Percentiles rank a stretch among this genome's conserved stretches.
phyloP scores from a whole-genome alignment of 1,140 invertebrate species.

The Caligus rogercresseyi region DNA sequence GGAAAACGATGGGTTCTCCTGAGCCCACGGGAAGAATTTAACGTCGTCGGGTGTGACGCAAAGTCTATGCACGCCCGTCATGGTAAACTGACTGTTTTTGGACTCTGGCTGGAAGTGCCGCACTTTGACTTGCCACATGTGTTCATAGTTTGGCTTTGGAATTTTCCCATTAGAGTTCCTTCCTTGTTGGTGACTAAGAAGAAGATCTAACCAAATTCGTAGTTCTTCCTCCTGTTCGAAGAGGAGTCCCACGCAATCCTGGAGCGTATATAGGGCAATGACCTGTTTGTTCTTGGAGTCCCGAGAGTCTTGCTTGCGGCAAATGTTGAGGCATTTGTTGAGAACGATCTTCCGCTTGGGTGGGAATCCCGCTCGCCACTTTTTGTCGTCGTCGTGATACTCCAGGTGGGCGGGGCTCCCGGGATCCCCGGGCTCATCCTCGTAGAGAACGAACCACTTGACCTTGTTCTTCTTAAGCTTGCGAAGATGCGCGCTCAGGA shows the following conservation, averaged over 20 bases:
- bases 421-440: not conserved
- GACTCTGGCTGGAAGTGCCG: conserved; percentile 3
- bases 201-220: conserved; percentile 7
- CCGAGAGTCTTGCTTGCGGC: not conserved
- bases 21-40: conserved; percentile 6
- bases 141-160: conserved; percentile 13
- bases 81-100: not conserved
- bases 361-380: not conserved
- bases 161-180: conserved; percentile 3
- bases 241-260: not conserved
- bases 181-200: conserved; percentile 7
- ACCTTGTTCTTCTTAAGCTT: not conserved
- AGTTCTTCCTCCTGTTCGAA: conserved; percentile 13
- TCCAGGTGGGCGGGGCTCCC: not conserved
- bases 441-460: conserved; percentile 9
- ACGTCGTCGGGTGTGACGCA: conserved; percentile 5
- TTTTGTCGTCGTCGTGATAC: conserved; percentile 11
- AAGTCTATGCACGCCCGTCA: not conserved
- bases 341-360: not conserved
- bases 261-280: not conserved
- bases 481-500: not conserved
- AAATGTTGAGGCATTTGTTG: conserved; percentile 1
- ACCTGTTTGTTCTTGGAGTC: conserved; percentile 4
- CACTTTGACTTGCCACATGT: conserved; percentile 6
- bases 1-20: conserved; percentile 6